Percentiles rank a stretch among this genome's conserved stretches.
These are phyloP conservation scores for Pelochelys cantorii DNA, from an alignment of 2,797 vertebrate species.

Conservation along the genomic window DNA sequence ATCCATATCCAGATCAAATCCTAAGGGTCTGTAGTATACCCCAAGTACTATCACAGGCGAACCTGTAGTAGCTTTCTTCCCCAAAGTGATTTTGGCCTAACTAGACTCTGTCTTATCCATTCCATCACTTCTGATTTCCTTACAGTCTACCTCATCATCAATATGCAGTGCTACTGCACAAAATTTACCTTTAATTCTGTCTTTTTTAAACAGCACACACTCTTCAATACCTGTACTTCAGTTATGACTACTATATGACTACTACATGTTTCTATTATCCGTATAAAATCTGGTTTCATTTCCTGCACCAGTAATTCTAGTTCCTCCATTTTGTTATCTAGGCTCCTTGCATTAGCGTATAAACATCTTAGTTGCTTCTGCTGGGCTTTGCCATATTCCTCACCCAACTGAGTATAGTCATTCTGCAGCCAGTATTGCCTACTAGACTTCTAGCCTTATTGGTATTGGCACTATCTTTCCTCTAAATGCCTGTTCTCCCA, in stretches of 20 bases:
- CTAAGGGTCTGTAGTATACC: background rate
- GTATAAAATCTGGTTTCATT: too few relatives aligned
- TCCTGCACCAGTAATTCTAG: too few relatives aligned
- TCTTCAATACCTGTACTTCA: too few relatives aligned
- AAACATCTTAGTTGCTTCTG: background rate
- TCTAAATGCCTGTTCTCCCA: background rate
- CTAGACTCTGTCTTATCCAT: background rate
- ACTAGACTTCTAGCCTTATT: background rate
- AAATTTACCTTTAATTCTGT: background rate
- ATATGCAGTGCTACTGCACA: background rate
- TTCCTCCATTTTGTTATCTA: too few relatives aligned
- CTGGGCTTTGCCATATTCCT: background rate
- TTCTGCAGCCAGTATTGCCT: background rate
- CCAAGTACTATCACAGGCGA: background rate
- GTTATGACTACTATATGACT: too few relatives aligned
- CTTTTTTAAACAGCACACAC: background rate
- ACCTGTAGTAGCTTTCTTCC: background rate
- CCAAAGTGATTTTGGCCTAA: background rate
- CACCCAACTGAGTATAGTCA: background rate
- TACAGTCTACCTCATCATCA: background rate
- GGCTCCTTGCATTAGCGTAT: too few relatives aligned
- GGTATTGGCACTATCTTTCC: background rate
- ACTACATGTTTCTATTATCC: too few relatives aligned
- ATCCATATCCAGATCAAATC: background rate
- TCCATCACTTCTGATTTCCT: background rate